Base-by-base conservation (phyloP, 2,113 vertebrate species). In the Clarias macrocephalus region DNA sequence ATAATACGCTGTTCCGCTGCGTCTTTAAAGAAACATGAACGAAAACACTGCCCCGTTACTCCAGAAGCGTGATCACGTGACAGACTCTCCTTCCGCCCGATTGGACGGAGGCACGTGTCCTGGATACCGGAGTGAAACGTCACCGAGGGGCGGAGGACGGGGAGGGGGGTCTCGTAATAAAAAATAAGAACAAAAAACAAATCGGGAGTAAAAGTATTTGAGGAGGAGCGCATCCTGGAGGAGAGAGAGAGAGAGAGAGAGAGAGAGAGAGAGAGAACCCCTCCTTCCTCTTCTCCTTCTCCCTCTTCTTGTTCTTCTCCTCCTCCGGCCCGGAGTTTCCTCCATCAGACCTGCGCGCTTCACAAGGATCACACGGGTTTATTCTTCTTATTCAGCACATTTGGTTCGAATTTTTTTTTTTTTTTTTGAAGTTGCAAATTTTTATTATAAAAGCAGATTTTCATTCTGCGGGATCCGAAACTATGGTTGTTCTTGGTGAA, bases 71-170 rank as follows among this genome's bases (percentile, higher is more conserved):
- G 84, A 91, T 97, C 97, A 99, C 94, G 95, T 98, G 97, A 93
- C 93, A 83, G 66, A 88, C 88, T 92, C 91, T 88, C 93, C 92
- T 89, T 30, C 19, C 76, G 86, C 54, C 92, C 66, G 0, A 99
- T 98, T 98, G 97, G 97, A 94, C 92, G 82, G 92, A 97, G 97
- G 97, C 97, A 99, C 97, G 97, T 99, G 97, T 98, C 97, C 96
- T 95, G 96, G 96, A 96, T 96, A 95, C 96, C 95, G 95, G 96
- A 95, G 93, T 92, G 94, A 95, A 93, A 98, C 97, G 97, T 98
- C 97, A 99, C 97, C 3, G 23, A 6, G 60, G 21, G 77, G 54
- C 33, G 77, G 85, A 33, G 66, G 66, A 84, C 28, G 66, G 23
- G 66, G 68, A 63, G 65, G 95, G 94, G 95, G 95, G 96, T 96